phyloP scores from a whole-genome alignment of 2,113 vertebrate genomes.

The Cyanoliseus patagonus region DNA sequence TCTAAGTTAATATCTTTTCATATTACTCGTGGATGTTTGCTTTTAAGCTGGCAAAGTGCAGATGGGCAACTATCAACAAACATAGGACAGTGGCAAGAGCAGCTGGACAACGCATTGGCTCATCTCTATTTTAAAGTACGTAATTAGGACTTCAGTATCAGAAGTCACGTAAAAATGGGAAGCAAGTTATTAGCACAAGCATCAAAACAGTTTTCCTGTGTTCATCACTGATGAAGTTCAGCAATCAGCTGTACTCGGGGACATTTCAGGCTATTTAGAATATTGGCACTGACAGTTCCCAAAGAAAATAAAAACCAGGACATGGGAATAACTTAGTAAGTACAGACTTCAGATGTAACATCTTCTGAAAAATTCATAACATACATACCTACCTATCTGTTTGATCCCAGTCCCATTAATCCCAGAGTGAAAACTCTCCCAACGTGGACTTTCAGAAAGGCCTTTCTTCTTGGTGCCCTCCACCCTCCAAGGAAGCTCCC shows the following conservation, averaged over 20 bases:
- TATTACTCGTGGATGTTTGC: not conserved
- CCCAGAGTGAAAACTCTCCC: not conserved
- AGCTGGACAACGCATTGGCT: not conserved
- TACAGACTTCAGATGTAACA: not conserved
- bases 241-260: not conserved
- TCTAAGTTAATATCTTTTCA: not conserved
- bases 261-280: not conserved
- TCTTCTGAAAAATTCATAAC: conserved; percentile 14
- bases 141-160: not conserved
- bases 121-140: not conserved
- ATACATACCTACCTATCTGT: not conserved
- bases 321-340: not conserved
- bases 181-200: not conserved
- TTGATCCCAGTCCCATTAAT: not conserved
- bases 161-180: not conserved
- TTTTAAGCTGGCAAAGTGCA: not conserved
- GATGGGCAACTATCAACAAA: not conserved
- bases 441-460: not conserved
- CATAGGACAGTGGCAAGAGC: not conserved
- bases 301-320: not conserved
- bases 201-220: not conserved
- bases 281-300: not conserved
- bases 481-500: not conserved
- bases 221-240: not conserved
- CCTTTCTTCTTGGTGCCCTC: not conserved